Percentiles rank a stretch among this genome's conserved stretches.
phyloP scores from a whole-genome alignment of 2,113 vertebrate genomes.

The Collichthys lucidus region DNA sequence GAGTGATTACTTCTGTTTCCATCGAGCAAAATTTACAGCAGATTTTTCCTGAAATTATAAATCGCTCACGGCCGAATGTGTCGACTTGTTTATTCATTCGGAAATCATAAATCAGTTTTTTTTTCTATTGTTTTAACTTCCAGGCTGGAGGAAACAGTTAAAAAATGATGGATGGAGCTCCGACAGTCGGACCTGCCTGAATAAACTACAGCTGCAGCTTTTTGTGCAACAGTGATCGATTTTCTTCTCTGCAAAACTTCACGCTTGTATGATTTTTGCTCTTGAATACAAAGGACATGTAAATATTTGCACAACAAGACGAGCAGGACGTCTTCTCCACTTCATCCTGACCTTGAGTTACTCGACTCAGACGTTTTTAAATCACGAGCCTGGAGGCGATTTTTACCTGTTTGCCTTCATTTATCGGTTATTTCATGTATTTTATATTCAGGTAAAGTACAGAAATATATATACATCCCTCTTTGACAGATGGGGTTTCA shows the following conservation, averaged over 20 bases:
- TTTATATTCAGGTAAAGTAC: too few species aligned
- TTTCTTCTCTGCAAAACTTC: slow-evolving; percentile 1
- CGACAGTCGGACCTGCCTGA: background rate
- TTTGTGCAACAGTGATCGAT: slow-evolving; percentile 7
- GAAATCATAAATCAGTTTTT: slow-evolving; percentile 25
- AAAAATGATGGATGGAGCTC: slow-evolving; percentile 43
- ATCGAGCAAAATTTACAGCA: slow-evolving; percentile 18
- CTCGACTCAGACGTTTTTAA: too few species aligned
- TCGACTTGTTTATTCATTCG: slow-evolving; percentile 33
- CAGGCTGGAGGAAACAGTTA: slow-evolving; percentile 35
- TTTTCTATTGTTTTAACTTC: slow-evolving; percentile 26
- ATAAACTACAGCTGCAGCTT: slow-evolving; percentile 32
- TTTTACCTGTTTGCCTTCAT: too few species aligned
- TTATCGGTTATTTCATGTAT: too few species aligned
- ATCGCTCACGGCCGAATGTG: slow-evolving; percentile 19
- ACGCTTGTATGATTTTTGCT: background rate
- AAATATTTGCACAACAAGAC: background rate
- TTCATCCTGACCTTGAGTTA: too few species aligned
- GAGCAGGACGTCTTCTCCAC: background rate
- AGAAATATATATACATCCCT: too few species aligned
- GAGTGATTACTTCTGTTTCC: slow-evolving; percentile 27
- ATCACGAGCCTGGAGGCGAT: too few species aligned
- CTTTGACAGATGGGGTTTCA: too few species aligned
- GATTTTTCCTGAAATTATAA: slow-evolving; percentile 47
- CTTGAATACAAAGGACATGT: background rate